Evolutionary conservation across 1,140 invertebrate genomes (phyloP), one percentile per base, ranked within the genome.

Genomic region (Tyrophagus putrescentiae): DNA sequence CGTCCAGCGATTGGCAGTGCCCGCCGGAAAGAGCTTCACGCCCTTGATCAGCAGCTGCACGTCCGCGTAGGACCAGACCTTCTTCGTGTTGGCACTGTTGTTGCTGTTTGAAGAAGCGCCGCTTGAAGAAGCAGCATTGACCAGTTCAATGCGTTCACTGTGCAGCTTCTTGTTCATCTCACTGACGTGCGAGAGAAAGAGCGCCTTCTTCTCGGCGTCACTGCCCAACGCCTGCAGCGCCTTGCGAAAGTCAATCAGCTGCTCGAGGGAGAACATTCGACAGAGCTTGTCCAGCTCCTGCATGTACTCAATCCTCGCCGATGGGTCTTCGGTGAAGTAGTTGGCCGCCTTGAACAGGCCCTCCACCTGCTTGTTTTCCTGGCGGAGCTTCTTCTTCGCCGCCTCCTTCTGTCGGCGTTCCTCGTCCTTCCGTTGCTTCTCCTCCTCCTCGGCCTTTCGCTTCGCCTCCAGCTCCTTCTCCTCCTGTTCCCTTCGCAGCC

Each of bases 21-120:
- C 93, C 41, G 91, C 90, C 0, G 94, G 92, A 71, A 96, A 97
- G 1, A 97, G 70, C 75, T 95, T 96, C 0, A 96, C 90, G 33
- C 87, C 91, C 72, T 97, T 97, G 21, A 96, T 92, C 1, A 98
- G 76, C 18, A 93, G 71, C 65, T 91, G 85, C 0, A 90, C 74
- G 67, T 97, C 90, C 57, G 79, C 78, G 53, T 80, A 78, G 21
- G 75, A 79, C 93, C 93, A 98, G 6, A 79, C 74, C 7, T 71
- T 64, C 28, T 64, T 64, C 7, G 64, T 57, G 4, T 52, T 61
- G 21, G 18, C 18, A n/a, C 39, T 44, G 9, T n/a, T 61, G 13
- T 60, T 16, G 13, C 34, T 31, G 52, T 52, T 44, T 34, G 36
- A n/a, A 32, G 50, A 23, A 45, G 25, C 45, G 23, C n/a, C 57